These are phyloP conservation scores for Cancer borealis DNA, from an alignment of 2,888 invertebrate species.

Conservation along the genomic window DNA sequence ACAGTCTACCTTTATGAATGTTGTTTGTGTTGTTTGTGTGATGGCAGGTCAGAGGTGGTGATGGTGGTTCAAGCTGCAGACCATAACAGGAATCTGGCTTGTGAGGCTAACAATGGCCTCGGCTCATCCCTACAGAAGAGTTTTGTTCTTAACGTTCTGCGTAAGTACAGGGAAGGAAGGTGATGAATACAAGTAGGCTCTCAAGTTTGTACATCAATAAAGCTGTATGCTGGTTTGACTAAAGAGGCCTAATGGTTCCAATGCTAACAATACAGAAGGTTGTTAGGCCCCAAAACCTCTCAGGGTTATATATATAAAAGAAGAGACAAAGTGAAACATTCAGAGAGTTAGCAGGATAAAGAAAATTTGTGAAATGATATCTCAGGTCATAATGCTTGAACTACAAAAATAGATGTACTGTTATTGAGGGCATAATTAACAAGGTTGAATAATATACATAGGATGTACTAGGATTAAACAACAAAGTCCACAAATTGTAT, in stretches of 20 bases:
- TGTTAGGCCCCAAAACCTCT: neutral
- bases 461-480: neutral
- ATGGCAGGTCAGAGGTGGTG: constrained; percentile 66
- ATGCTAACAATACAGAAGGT: too few relatives aligned
- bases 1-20: neutral
- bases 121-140: constrained; percentile 46
- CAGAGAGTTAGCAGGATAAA: too few relatives aligned
- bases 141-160: constrained; percentile 54
- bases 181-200: neutral
- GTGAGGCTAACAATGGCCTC: constrained; percentile 71
- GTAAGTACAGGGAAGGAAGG: neutral
- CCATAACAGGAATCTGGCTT: constrained; percentile 64
- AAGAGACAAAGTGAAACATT: neutral
- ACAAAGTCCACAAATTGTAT: neutral
- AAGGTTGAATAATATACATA: too few relatives aligned
- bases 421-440: too few relatives aligned
- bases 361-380: too few relatives aligned
- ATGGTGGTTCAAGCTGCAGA: constrained; percentile 62
- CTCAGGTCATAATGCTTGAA: too few relatives aligned
- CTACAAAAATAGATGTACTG: too few relatives aligned
- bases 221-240: neutral
- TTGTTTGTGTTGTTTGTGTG: neutral
- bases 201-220: neutral
- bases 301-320: neutral
- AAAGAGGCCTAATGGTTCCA: neutral